A percentile compares a stretch with the other conserved stretches of the same genome.
Evolutionary conservation across 2,888 invertebrate species (phyloP).

Genomic region (Nebria brevicollis): DNA sequence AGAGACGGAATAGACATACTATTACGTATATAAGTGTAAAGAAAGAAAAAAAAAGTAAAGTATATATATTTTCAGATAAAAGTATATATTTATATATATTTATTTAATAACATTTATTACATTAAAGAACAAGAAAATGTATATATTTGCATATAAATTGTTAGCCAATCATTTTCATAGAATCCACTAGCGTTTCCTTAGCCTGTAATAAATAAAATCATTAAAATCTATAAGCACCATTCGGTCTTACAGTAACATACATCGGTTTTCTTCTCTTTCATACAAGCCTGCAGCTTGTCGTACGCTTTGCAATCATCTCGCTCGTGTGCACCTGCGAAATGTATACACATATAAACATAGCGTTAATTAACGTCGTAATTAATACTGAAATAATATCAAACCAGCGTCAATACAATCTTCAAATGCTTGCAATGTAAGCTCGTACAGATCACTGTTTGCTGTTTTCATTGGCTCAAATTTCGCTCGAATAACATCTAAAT

Average conservation of each 20-base stretch:
- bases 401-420: not conserved
- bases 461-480: not conserved
- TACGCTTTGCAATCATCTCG: not conserved
- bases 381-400: not conserved
- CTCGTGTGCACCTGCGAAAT: not conserved
- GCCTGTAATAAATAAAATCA: too few relatives aligned
- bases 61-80: too few relatives aligned
- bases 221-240: too few relatives aligned
- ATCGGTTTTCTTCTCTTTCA: not conserved
- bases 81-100: too few relatives aligned
- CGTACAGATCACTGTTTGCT: not conserved
- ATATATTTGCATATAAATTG: too few relatives aligned
- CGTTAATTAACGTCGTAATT: not conserved
- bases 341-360: not conserved
- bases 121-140: too few relatives aligned
- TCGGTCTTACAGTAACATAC: not conserved
- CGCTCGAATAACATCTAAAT: not conserved
- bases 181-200: too few relatives aligned
- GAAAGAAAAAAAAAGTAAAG: too few relatives aligned
- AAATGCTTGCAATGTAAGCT: not conserved
- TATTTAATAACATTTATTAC: too few relatives aligned
- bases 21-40: too few relatives aligned
- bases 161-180: too few relatives aligned
- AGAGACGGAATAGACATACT: too few relatives aligned
- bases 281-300: not conserved